These are phyloP conservation scores for Cryptomyrus ogoouensis DNA, from an alignment of 2,113 vertebrate genomes.

Conservation along the genomic window DNA sequence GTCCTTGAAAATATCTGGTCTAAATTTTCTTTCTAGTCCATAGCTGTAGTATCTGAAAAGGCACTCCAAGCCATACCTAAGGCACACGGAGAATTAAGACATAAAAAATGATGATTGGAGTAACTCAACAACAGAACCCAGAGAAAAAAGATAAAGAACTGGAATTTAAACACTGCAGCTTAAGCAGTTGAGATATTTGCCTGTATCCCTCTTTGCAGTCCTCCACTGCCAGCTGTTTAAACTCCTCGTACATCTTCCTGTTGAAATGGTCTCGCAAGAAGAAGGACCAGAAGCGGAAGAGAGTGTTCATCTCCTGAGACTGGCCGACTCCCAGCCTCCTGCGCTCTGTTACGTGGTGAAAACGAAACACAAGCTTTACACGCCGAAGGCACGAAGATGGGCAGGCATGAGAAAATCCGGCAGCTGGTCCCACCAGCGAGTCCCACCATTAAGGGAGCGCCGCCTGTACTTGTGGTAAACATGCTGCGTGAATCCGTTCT, in stretches of 20 bases:
- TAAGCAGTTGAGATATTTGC: constrained; percentile 44
- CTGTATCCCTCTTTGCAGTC: constrained; percentile 93
- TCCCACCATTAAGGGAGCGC: constrained; percentile 78
- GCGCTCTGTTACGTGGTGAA: constrained; percentile 67
- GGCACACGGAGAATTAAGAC: background rate
- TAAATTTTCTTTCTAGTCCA: constrained; percentile 90
- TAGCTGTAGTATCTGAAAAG: constrained; percentile 98
- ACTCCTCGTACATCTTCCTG: constrained; percentile 95
- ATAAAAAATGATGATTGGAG: background rate
- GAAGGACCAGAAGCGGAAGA: constrained; percentile 98
- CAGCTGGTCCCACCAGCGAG: too few species aligned
- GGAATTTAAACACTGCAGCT: background rate
- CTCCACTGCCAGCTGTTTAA: constrained; percentile 79
- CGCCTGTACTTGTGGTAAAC: constrained; percentile 88
- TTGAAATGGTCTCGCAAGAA: constrained; percentile 97
- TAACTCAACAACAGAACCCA: background rate
- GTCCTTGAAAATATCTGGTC: constrained; percentile 85
- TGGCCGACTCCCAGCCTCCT: constrained; percentile 85
- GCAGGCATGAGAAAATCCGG: background rate
- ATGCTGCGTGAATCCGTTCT: constrained; percentile 94
- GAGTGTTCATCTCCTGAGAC: constrained; percentile 97
- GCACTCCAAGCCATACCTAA: constrained; percentile 92
- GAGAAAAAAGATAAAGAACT: background rate
- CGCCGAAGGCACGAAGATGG: background rate
- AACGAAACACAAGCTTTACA: background rate